Conservation (phyloP, 2,888 invertebrate species). For the Gandaritis pyraliata region DNA sequence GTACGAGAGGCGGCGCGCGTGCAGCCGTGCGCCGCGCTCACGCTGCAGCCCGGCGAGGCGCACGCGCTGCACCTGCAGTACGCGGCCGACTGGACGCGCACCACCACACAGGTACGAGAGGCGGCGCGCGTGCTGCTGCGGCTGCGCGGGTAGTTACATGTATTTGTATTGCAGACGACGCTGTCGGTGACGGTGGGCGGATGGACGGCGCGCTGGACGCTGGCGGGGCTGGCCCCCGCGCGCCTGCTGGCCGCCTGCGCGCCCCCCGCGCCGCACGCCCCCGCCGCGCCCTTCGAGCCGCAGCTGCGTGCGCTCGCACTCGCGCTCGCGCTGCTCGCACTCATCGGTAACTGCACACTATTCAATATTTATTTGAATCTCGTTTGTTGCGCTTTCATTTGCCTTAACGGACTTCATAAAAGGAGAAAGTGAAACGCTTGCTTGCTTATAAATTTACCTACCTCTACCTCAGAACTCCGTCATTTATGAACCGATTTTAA, state of each 20-base stretch:
- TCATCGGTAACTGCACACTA: slow-evolving; percentile 27
- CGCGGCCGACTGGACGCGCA: slow-evolving; percentile 64
- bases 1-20: slow-evolving; percentile 62
- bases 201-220: slow-evolving; percentile 47
- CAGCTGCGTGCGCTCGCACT: slow-evolving; percentile 78
- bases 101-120: slow-evolving; percentile 48
- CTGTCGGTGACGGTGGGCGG: slow-evolving; percentile 47
- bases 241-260: slow-evolving; percentile 51
- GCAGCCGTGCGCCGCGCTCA: slow-evolving; percentile 62
- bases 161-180: slow-evolving; percentile 8
- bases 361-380: too few species aligned
- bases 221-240: slow-evolving; percentile 53
- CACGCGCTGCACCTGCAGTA: slow-evolving; percentile 55
- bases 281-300: slow-evolving; percentile 84
- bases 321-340: slow-evolving; percentile 69
- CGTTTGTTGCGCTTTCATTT: too few species aligned
- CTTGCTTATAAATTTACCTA: too few species aligned
- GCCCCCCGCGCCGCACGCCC: slow-evolving; percentile 55
- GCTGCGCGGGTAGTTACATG: too few species aligned
- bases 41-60: slow-evolving; percentile 60
- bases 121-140: too few species aligned
- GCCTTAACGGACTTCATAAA: too few species aligned
- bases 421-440: too few species aligned
- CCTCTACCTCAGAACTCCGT: too few species aligned
- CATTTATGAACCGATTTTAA: too few species aligned